Evolutionary conservation across 2,888 invertebrate species (phyloP).

Genomic region (Pinctada fucata): DNA sequence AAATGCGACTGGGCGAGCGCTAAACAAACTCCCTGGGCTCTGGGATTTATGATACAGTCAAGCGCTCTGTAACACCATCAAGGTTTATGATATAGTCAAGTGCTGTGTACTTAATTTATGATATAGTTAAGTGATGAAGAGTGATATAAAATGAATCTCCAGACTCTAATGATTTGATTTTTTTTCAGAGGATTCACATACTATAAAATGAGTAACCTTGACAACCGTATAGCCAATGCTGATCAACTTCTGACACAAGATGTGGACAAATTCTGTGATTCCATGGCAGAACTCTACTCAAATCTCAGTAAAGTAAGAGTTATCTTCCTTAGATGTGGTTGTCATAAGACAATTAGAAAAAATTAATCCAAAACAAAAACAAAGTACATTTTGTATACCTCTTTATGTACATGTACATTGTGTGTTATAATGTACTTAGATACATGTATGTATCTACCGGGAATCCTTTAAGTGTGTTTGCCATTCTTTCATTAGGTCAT

Average conservation of each 20-base stretch:
- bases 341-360: neutral
- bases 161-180: neutral
- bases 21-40: too few species aligned
- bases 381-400: neutral
- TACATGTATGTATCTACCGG: neutral
- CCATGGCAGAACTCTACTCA: slow-evolving; percentile 95
- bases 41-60: too few species aligned
- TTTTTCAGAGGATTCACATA: slow-evolving; percentile 90
- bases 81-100: too few species aligned
- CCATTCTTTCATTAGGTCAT: too few species aligned
- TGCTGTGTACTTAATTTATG: too few species aligned
- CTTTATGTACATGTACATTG: neutral
- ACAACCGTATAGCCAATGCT: slow-evolving; percentile 95
- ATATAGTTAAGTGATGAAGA: too few species aligned
- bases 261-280: slow-evolving; percentile 97
- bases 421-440: neutral
- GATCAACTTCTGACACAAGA: slow-evolving; percentile 97
- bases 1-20: too few species aligned
- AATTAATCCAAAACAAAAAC: neutral
- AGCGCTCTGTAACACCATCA: too few species aligned
- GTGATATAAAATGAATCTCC: too few species aligned
- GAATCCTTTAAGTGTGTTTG: too few species aligned
- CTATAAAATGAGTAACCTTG: slow-evolving; percentile 96
- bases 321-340: neutral
- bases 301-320: slow-evolving; percentile 88